A percentile compares a stretch with the other conserved stretches of the same genome.
These are phyloP conservation scores for Etheostoma perlongum DNA, from an alignment of 2,797 vertebrate species.

Conservation along the genomic window DNA sequence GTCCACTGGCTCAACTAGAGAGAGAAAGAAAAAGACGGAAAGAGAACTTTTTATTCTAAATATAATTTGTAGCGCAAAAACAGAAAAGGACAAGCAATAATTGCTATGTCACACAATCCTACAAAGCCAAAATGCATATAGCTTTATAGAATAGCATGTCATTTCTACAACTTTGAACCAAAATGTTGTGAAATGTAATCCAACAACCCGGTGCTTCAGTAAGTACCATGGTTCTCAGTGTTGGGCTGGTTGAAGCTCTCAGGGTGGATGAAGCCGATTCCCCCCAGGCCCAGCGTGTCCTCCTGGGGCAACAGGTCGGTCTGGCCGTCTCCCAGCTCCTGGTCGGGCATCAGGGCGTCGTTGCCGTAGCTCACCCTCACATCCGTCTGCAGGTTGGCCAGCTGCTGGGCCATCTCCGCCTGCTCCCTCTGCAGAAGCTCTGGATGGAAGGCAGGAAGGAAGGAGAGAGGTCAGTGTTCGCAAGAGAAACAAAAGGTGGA, in stretches of 20 bases:
- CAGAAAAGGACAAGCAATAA: neutral
- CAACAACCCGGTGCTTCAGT: neutral
- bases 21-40: constrained; percentile 52
- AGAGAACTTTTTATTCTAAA: neutral
- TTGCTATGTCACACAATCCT: neutral
- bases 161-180: neutral
- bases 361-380: constrained; percentile 97
- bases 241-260: constrained; percentile 96
- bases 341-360: constrained; percentile 96
- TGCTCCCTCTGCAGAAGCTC: constrained; percentile 96
- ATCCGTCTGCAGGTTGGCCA: constrained; percentile 96
- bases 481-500: neutral
- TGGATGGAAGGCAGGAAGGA: constrained; percentile 40
- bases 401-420: constrained; percentile 94
- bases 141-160: neutral
- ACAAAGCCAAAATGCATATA: neutral
- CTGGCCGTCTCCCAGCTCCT: constrained; percentile 88
- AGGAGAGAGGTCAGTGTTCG: neutral
- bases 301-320: constrained; percentile 90
- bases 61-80: neutral
- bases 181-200: neutral
- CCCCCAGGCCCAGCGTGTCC: constrained; percentile 86
- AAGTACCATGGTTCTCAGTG: constrained; percentile 90
- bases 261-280: constrained; percentile 93
- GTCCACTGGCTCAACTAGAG: constrained; percentile 94